Base-by-base conservation (phyloP, 1,140 invertebrate species). In the Bombus consobrinus region DNA sequence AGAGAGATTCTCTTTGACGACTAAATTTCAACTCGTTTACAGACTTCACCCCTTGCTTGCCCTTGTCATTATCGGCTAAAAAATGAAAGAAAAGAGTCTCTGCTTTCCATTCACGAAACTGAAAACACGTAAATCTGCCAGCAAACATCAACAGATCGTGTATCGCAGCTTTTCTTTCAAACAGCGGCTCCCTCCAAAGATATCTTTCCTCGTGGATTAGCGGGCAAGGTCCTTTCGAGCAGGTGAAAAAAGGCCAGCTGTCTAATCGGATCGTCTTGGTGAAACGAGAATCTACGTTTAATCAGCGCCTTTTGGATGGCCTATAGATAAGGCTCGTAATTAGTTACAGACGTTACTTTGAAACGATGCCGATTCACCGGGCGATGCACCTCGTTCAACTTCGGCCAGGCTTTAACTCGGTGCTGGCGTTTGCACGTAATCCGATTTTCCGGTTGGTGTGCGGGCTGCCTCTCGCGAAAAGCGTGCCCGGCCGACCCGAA, bases 271-370 rank as follows among this genome's bases (percentile, higher is more conserved):
- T 85, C 87, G 59, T 80, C 64, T 66, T 18, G 39, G 13, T 41
- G 15, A 34, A 64, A 53, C 34, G 43, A 39, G 43, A 85, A 90
- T 90, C 79, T 59, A 47, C 69, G 89, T 90, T 90, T 90, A 90
- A 90, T 90, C 88, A 90, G 71, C 86, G 82, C 79, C 89, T 90
- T 90, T 90, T 82, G 80, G 69, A 43, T 64, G 66, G 28, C 34
- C 64, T 18, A 62, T 66, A 81, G 88, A 90, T 90, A 90, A 87
- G 86, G 82, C 82, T 90, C 39, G 88, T 90, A 90, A 90, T 90
- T 90, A 90, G 88, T 90, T 90, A 80, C 85, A 87, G 81, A 87
- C 77, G 82, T 90, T 64, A 79, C 88, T 90, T 87, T 90, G 82
- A 90, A 81, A 69, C 73, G 32, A 64, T 47, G 43, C n/a, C 84